Evolutionary conservation across 2,888 invertebrate genomes (phyloP).

Genomic region (Cylindroiulus punctatus): DNA sequence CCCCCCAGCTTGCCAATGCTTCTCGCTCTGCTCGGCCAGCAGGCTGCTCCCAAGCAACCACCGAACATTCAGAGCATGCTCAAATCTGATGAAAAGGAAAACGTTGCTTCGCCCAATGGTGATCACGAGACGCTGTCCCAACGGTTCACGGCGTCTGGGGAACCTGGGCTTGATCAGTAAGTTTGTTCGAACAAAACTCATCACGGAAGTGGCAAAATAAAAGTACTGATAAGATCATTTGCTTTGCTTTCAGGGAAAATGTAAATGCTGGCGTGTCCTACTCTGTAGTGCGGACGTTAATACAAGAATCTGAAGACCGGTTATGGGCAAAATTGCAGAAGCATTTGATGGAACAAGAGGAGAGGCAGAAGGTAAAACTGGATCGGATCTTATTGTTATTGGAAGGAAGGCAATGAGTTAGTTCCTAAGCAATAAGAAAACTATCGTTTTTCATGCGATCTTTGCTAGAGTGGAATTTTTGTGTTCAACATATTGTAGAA

Average conservation of each 20-base stretch:
- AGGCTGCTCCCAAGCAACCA: neutral
- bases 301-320: conserved; percentile 46
- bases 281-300: neutral
- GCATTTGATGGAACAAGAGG: conserved; percentile 41
- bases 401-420: neutral
- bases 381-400: conserved; percentile 26
- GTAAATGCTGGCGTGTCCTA: neutral
- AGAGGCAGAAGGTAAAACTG: conserved; percentile 42
- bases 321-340: conserved; percentile 48
- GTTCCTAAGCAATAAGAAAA: conserved; percentile 9
- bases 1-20: conserved; percentile 5
- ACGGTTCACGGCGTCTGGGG: neutral
- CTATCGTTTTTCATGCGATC: neutral
- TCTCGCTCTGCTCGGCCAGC: neutral
- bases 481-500: conserved; percentile 13
- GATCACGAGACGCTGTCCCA: neutral
- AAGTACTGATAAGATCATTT: neutral
- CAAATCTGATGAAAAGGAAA: conserved; percentile 14
- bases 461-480: conserved; percentile 16
- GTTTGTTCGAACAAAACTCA: too few species aligned
- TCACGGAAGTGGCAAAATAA: too few species aligned
- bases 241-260: neutral
- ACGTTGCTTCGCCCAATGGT: neutral
- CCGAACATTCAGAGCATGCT: neutral
- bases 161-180: neutral